A percentile compares a stretch with the other conserved stretches of the same genome.
Conservation (phyloP, 2,113 vertebrate species). For the Orientallactaga bullata region DNA sequence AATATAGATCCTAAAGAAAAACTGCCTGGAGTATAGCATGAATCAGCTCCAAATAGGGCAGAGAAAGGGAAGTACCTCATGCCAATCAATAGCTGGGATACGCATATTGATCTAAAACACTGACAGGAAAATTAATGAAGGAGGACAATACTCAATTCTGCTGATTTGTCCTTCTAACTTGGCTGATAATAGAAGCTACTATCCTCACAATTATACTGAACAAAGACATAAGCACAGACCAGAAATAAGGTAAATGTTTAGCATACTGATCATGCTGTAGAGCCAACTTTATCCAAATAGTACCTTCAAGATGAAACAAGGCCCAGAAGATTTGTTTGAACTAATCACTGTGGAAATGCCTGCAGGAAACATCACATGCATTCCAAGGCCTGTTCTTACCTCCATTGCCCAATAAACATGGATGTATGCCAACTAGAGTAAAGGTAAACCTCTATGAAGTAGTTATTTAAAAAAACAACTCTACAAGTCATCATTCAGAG, state of each 20-base stretch:
- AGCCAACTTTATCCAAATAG: conserved; percentile 51
- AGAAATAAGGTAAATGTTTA: conserved; percentile 36
- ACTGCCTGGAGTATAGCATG: not conserved
- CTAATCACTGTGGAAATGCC: conserved; percentile 3
- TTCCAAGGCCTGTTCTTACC: conserved; percentile 35
- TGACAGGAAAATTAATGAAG: not conserved
- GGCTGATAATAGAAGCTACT: not conserved
- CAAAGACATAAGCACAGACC: not conserved
- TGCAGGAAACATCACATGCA: not conserved
- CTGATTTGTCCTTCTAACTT: not conserved
- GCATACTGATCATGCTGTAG: not conserved
- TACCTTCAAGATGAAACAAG: conserved; percentile 42
- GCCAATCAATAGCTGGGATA: not conserved
- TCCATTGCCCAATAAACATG: conserved; percentile 13
- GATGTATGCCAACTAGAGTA: conserved; percentile 84
- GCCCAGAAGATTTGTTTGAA: conserved; percentile 14
- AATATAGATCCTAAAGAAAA: conserved; percentile 41
- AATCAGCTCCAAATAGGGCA: not conserved
- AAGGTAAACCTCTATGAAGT: conserved; percentile 70
- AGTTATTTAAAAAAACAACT: not conserved
- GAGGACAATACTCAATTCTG: not conserved
- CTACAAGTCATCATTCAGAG: conserved; percentile 56
- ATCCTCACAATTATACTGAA: not conserved
- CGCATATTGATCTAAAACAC: not conserved
- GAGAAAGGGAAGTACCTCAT: not conserved